Base-by-base conservation (phyloP, 2,888 invertebrate genomes). In the Erpobdella octoculata region DNA sequence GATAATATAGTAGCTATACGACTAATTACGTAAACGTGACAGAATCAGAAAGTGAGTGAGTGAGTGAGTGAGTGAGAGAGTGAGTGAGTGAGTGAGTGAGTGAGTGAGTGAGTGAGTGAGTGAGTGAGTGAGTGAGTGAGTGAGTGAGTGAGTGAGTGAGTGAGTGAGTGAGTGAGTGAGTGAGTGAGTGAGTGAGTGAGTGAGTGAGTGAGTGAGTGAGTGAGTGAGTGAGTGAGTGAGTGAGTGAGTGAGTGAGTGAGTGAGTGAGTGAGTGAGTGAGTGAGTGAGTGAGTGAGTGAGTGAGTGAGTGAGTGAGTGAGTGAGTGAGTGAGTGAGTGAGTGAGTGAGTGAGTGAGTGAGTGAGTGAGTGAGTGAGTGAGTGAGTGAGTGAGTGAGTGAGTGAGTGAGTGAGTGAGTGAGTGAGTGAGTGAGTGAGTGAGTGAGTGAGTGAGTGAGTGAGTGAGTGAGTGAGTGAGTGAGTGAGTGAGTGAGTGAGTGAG, bases 131-230 rank as follows among this genome's bases (percentile, higher is more conserved):
- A 68, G 68, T 68, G 68, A 68, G 48, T 68, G 68, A 68, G 68
- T 68, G 68, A 68, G 68, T 68, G 68, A 68, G 68, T 68, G 68
- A 68, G 68, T 68, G 68, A 68, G 48, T 48, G 68, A 68, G 68
- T 68, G 68, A 68, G 68, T 68, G 68, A 68, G 68, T 68, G 68
- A 68, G 68, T 68, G 68, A 68, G 68, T 68, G 68, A 68, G 68
- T 68, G 68, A 68, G 68, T 68, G 68, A 68, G 68, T 68, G 68
- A 68, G 68, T 68, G 68, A 68, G 48, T 68, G 68, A 68, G 68
- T 70, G 70, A 70, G 70, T 70, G 70, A 70, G 70, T 70, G 70
- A 70, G 70, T 70, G 70, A 70, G 70, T 70, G 59, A 70, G 59
- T 66, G 38, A 37, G 46, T 48, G 67, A 38, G 46, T 67, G 46